Conservation (phyloP, 2,888 invertebrate species). For the Drosophila acutilabella region DNA sequence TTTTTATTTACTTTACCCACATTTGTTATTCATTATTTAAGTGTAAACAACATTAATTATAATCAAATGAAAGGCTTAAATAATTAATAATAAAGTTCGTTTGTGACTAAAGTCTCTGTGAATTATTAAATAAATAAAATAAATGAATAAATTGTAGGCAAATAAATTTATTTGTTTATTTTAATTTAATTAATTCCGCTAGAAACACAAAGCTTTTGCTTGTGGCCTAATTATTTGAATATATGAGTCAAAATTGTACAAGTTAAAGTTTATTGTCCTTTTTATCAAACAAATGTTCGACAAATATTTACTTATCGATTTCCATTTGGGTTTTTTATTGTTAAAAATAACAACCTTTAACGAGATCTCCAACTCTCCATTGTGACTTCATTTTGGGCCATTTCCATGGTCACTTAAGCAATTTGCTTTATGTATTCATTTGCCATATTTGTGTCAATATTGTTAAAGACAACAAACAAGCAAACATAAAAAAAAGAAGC, state of each 20-base stretch:
- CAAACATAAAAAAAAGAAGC: slow-evolving; percentile 30
- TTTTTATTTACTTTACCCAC: slow-evolving; percentile 7
- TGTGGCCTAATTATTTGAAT: background rate
- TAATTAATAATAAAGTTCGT: too few species aligned
- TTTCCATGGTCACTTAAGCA: slow-evolving; percentile 23
- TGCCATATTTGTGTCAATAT: slow-evolving; percentile 36
- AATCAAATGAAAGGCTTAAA: slow-evolving; percentile 1
- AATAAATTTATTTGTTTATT: too few species aligned
- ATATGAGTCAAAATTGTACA: background rate
- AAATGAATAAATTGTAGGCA: too few species aligned
- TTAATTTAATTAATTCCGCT: too few species aligned
- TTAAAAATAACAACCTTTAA: slow-evolving; percentile 1
- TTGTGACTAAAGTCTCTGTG: background rate
- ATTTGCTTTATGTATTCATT: slow-evolving; percentile 28
- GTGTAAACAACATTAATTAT: slow-evolving; percentile 14
- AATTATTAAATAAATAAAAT: too few species aligned
- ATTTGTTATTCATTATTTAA: slow-evolving; percentile 5
- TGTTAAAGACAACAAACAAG: slow-evolving; percentile 29
- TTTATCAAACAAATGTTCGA: too few species aligned
- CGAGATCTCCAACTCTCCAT: background rate
- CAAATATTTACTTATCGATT: too few species aligned
- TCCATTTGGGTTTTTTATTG: background rate
- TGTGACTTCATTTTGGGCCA: background rate
- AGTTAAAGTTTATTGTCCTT: too few species aligned
- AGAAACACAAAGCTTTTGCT: too few species aligned